These are phyloP conservation scores for Palythoa grandis DNA, from an alignment of 92 coral and sea anemone genomes.

Conservation along the genomic window DNA sequence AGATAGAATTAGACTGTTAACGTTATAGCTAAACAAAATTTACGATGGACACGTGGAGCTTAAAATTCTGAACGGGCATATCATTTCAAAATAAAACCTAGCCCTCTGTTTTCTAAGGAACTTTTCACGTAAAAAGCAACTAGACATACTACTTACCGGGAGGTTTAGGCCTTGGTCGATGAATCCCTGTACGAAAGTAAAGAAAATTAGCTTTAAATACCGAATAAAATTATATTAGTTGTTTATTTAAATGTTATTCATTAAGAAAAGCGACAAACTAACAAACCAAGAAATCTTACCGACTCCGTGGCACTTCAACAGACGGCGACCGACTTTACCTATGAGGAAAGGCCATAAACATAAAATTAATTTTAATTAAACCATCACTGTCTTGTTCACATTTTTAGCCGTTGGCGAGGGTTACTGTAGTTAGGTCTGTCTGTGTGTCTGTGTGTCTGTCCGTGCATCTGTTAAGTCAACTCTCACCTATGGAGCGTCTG, in stretches of 20 bases:
- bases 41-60: no score
- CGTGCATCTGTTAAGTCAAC: no score
- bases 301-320: slow-evolving; percentile 30
- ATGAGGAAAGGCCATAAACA: not conserved
- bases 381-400: no score
- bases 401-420: no score
- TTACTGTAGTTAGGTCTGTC: no score
- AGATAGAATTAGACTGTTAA: not conserved
- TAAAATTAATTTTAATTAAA: no score
- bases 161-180: slow-evolving; percentile 16
- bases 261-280: not conserved
- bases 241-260: not conserved
- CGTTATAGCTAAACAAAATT: not conserved
- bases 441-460: no score
- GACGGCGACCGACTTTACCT: slow-evolving; percentile 29
- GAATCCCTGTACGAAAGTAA: not conserved
- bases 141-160: not conserved
- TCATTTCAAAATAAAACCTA: no score
- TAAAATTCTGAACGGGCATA: no score
- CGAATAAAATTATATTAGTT: not conserved
- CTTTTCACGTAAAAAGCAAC: not conserved
- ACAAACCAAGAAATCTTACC: slow-evolving; percentile 11
- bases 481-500: no score
- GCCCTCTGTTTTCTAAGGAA: not conserved
- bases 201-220: not conserved